A percentile compares a stretch with the other conserved stretches of the same genome.
Conservation (phyloP, 2,888 invertebrate species). For the Drosophila mayaguana region DNA sequence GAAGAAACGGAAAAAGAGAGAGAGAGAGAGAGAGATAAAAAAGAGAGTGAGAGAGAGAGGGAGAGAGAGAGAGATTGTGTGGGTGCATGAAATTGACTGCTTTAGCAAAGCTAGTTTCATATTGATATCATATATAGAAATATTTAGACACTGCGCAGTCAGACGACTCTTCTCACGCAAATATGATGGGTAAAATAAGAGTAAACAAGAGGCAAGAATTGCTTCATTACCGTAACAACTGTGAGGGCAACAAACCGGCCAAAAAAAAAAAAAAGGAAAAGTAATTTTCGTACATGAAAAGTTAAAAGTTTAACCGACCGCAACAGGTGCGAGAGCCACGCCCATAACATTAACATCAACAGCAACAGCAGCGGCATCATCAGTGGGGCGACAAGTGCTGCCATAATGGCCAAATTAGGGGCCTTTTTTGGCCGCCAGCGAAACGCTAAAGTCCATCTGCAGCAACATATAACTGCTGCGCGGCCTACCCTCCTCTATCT, state of each 20-base stretch:
- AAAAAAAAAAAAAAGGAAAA: slow-evolving; percentile 2
- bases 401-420: slow-evolving; percentile 75
- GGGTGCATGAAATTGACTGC: not conserved
- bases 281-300: slow-evolving; percentile 27
- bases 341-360: slow-evolving; percentile 15
- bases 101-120: too few species aligned
- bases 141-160: not conserved
- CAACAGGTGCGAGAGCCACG: slow-evolving; percentile 61
- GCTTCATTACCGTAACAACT: slow-evolving; percentile 34
- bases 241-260: not conserved
- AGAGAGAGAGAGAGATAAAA: too few species aligned
- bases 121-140: too few species aligned
- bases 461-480: slow-evolving; percentile 1
- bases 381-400: slow-evolving; percentile 34
- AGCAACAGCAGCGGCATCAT: slow-evolving; percentile 10
- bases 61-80: too few species aligned
- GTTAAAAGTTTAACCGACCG: slow-evolving; percentile 69
- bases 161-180: not conserved
- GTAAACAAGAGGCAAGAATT: slow-evolving; percentile 21
- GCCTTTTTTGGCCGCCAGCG: slow-evolving; percentile 45
- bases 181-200: not conserved
- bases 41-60: not conserved
- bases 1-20: too few species aligned
- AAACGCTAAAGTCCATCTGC: slow-evolving; percentile 24
- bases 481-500: not conserved